phyloP scores from a whole-genome alignment of 2,113 vertebrate genomes.

The Brevimyrus niger region DNA sequence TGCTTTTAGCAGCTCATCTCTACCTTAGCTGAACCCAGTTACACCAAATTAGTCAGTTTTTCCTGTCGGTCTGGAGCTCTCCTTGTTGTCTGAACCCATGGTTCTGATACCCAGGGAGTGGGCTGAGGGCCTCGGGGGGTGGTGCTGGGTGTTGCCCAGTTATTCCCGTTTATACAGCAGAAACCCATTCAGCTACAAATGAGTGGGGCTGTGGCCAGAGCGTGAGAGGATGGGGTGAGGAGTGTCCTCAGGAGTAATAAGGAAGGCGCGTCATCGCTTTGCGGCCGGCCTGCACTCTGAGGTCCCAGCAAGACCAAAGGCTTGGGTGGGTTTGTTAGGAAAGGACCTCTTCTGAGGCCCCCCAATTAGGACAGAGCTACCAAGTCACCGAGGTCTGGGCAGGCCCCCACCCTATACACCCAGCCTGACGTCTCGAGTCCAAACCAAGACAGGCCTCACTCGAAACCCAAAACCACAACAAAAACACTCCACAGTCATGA shows the following conservation, averaged over 20 bases:
- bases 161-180: neutral
- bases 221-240: neutral
- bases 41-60: neutral
- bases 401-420: neutral
- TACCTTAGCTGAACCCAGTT: neutral
- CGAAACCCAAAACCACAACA: neutral
- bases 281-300: neutral
- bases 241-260: neutral
- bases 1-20: neutral
- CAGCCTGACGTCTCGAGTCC: neutral
- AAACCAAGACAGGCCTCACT: neutral
- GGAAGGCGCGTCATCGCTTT: neutral
- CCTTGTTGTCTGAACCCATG: neutral
- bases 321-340: neutral
- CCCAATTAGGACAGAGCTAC: neutral
- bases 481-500: neutral
- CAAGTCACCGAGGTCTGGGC: neutral
- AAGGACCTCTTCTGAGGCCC: neutral
- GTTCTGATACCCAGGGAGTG: neutral
- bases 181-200: neutral
- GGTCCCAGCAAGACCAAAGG: neutral
- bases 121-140: neutral
- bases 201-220: neutral
- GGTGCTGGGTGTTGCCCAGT: neutral
- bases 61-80: neutral